Evolutionary conservation across 2,888 invertebrate species (phyloP).

Genomic region (Stenotaenia linearis): DNA sequence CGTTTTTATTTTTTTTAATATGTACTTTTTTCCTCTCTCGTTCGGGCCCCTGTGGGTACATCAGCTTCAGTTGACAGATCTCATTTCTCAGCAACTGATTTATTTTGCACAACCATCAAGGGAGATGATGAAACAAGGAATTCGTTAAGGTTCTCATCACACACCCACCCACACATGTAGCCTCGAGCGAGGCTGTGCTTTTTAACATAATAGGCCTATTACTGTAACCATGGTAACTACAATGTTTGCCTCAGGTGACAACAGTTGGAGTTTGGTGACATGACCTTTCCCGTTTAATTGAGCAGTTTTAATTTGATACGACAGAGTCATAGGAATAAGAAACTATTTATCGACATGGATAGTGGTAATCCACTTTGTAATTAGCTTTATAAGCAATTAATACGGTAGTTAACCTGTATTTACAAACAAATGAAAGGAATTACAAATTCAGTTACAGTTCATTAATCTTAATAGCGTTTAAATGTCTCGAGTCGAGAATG

Average conservation of each 20-base stretch:
- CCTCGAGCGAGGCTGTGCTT: neutral
- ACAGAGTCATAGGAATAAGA: neutral
- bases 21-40: neutral
- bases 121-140: constrained; percentile 26
- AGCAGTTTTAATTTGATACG: neutral
- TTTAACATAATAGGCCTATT: constrained; percentile 16
- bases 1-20: neutral
- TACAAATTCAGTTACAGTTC: too few species aligned
- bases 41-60: constrained; percentile 13
- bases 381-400: too few species aligned
- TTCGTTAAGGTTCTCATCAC: constrained; percentile 26
- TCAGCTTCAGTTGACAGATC: constrained; percentile 26
- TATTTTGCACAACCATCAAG: constrained; percentile 26
- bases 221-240: neutral
- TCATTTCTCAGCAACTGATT: constrained; percentile 26
- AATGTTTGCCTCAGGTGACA: neutral
- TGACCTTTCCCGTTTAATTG: neutral
- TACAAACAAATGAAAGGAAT: too few species aligned
- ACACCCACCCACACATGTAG: constrained; percentile 13
- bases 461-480: too few species aligned
- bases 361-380: too few species aligned
- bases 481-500: too few species aligned
- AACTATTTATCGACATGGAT: too few species aligned
- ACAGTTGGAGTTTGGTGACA: neutral
- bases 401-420: too few species aligned